Base-by-base conservation (phyloP, 2,113 vertebrate species). In the Lathamus discolor region DNA sequence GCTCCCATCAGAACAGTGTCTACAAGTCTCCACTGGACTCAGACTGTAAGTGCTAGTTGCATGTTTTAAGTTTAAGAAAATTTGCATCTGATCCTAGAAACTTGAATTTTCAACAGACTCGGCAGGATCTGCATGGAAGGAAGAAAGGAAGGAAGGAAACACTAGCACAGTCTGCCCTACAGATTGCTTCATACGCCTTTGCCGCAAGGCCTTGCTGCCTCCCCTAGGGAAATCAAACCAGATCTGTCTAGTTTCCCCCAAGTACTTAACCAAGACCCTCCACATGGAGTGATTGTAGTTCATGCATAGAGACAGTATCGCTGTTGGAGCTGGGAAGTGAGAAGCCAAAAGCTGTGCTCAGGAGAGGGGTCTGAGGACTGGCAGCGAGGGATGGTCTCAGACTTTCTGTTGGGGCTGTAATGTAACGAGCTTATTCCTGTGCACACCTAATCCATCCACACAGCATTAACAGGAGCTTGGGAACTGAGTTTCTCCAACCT, bases 1-100 rank as follows among this genome's bases (percentile, higher is more conserved):
- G 83, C 82, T 93, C 92, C 52, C 64, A 73, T 69, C 84, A 91
- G 92, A 95, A 88, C 69, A 76, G 72, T 44, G 78, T 77, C 93
- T 59, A 17, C 62, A 88, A 90, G 64, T 72, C 93, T 74, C 48
- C 72, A 49, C 77, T 57, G 89, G 94, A 84, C 92, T 88, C 81
- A 33, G 54, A 83, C 49, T 91, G 28, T 33, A 49, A 87, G 67
- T 39, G 80, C 70, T 70, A 63, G 74, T 61, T 91, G 25, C 77
- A 93, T 82, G 33, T 48, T 61, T 69, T 57, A 49, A 75, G 61
- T 83, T 77, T 74, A 35, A 69, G 63, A 81, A 83, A 43, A 51
- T 15, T 80, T 57, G 37, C 70, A 87, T 78, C 63, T 4, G 9
- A 61, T 44, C 35, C 29, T 39, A 82, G 48, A 86, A 72, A 86